Evolutionary conservation across 2,113 vertebrate genomes (phyloP), one percentile per base, ranked within the genome.

Genomic region (Macroglossus sobrinus): DNA sequence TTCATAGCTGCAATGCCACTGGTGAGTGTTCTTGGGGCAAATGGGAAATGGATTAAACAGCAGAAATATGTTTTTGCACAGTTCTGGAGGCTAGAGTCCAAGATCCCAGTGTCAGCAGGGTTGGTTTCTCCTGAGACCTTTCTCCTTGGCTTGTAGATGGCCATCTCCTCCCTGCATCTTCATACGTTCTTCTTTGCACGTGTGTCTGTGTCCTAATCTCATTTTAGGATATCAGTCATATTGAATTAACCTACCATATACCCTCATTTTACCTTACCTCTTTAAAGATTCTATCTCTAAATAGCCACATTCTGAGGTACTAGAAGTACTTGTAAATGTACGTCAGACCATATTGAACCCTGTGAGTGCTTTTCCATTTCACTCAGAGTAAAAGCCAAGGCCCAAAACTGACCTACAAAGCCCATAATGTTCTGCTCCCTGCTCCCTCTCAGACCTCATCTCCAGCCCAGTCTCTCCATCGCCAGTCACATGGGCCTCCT

Each of bases 131-230:
- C 53, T 7, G n/a, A 84, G 19, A 15, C 50, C 43, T 50, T n/a
- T 75, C 18, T 53, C 43, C 22, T 28, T 28, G 80, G 47, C 72
- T 50, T 50, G 12, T 7, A 47, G 61, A 18, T 8, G 79, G 14
- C 35, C 2, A 7, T 45, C 76, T 53, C 72, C 15, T 4, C n/a
- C 28, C 38, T 1, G 4, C 0, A 61, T 72, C 38, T 12, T 75
- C 81, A 43, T 0, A 21, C 2, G 33, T 3, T 35, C 19, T 18
- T 59, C 24, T 47, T 35, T 82, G n/a, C 2, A 4, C 4, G 0
- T 33, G 35, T 91, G 16, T 74, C 24, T 68, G 66, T n/a, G 33
- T 69, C 59, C 14, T 21, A 14, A 40, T 57, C 10, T 28, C 45
- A 16, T 86, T 53, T 80, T 22, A 38, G 35, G 24, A 78, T 6